Evolutionary conservation across 2,888 invertebrate genomes (phyloP), one percentile per base, ranked within the genome.

Genomic region (Coleophora flavipennella): DNA sequence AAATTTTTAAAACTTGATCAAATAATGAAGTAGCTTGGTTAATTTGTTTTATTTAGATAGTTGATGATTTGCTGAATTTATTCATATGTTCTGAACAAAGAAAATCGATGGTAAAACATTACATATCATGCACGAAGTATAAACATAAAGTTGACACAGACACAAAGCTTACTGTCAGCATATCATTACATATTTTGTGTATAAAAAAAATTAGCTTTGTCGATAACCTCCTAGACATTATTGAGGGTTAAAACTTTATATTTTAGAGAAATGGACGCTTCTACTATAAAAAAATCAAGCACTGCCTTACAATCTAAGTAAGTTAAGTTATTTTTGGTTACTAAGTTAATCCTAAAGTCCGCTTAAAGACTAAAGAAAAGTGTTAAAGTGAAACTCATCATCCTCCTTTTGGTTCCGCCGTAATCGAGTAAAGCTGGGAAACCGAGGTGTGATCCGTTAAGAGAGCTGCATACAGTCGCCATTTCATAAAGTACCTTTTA

Each of bases 281-380:
- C 57, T 70, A 69, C 61, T 62, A 64, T 67, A 58, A 67, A 59
- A 60, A 20, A 66, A 61, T 53, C 48, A 70, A 76, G 72, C 80
- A 84, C 83, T 84, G 83, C 83, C 83, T 81, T 83, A 80, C 64
- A 69, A 70, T 67, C 59, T 81, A 79, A 76, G 77, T 74, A 70
- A 64, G 57, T 44, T 55, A 58, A 60, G 57, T 46, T 55, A 50
- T 55, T 67, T 66, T 64, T 57, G 59, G 62, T 65, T 67, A 63
- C 6, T 20, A 20, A 59, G 63, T 57, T 62, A 58, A 50, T 58
- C 53, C 54, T 66, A 51, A 52, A 40, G 45, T 54, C 53, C 52
- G 58, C 59, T 58, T 57, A 31, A 45, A 43, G 45, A 42, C 41
- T 44, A 48, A 45, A 52, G 48, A 51, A 51, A 50, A n/a, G n/a